A percentile compares a stretch with the other conserved stretches of the same genome.
These are phyloP conservation scores for Synergus gifuensis DNA, from an alignment of 2,888 invertebrate genomes.

Conservation along the genomic window DNA sequence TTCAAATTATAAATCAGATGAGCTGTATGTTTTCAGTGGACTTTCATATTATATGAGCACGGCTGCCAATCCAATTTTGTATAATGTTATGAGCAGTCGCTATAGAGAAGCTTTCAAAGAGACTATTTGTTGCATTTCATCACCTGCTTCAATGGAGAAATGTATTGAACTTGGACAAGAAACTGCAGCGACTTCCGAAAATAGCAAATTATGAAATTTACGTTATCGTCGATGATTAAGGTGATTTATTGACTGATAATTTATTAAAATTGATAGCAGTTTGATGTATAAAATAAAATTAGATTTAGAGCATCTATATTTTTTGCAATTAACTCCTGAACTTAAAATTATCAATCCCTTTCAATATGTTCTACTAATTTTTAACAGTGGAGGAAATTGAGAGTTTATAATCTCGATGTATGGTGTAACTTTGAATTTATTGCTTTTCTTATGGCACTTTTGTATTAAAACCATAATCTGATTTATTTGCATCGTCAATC, in stretches of 20 bases:
- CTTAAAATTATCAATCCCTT: too few species aligned
- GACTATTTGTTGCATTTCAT: constrained; percentile 73
- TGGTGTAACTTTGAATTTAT: too few species aligned
- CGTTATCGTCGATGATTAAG: too few species aligned
- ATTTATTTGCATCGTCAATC: too few species aligned
- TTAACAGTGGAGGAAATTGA: neutral
- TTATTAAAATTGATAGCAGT: too few species aligned
- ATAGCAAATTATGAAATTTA: too few species aligned
- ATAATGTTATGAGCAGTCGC: constrained; percentile 89
- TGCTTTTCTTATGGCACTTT: too few species aligned
- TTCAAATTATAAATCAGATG: constrained; percentile 81
- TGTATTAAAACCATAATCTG: too few species aligned
- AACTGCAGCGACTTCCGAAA: neutral
- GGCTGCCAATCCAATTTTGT: constrained; percentile 91
- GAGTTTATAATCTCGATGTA: too few species aligned
- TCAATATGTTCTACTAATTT: neutral
- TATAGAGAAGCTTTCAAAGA: constrained; percentile 89
- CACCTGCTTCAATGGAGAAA: constrained; percentile 3
- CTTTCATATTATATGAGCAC: constrained; percentile 89
- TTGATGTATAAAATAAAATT: too few species aligned
- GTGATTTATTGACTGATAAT: too few species aligned
- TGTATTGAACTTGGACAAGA: neutral
- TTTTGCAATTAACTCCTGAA: too few species aligned
- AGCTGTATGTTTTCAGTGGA: constrained; percentile 88
- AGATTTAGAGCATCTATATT: neutral